Percentiles rank a stretch among this genome's conserved stretches.
These are phyloP conservation scores for Heterotilapia buettikoferi DNA, from an alignment of 2,113 vertebrate species.

Conservation along the genomic window DNA sequence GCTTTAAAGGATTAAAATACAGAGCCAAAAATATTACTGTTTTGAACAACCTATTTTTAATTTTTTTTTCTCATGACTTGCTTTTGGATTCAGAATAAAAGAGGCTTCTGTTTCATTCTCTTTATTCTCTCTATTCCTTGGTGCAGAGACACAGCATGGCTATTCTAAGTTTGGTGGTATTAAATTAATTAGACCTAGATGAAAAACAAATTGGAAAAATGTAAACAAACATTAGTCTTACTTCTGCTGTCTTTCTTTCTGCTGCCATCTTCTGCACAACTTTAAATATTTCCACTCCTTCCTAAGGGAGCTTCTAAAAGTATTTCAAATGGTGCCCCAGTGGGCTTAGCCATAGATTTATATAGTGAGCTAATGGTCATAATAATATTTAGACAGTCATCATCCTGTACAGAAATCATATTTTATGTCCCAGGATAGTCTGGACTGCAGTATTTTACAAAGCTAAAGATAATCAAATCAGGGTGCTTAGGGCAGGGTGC, in stretches of 20 bases:
- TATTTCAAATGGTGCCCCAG: background rate
- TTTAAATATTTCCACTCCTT: background rate
- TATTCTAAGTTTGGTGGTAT: background rate
- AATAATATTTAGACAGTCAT: background rate
- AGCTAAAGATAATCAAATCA: conserved; percentile 5
- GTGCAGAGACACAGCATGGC: background rate
- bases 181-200: background rate
- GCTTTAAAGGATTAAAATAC: background rate
- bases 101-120: background rate
- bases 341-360: background rate
- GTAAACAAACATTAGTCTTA: background rate
- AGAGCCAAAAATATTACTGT: background rate
- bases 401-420: background rate
- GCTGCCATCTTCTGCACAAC: conserved; percentile 26
- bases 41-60: background rate
- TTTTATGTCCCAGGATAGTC: background rate
- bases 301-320: background rate
- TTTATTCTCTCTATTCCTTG: background rate
- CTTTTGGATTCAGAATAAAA: background rate
- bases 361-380: background rate
- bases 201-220: background rate
- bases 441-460: background rate
- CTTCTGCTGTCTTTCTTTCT: background rate
- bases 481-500: background rate
- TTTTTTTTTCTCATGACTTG: background rate